Conservation (phyloP, 2,888 invertebrate genomes). For the Acleris holmiana region DNA sequence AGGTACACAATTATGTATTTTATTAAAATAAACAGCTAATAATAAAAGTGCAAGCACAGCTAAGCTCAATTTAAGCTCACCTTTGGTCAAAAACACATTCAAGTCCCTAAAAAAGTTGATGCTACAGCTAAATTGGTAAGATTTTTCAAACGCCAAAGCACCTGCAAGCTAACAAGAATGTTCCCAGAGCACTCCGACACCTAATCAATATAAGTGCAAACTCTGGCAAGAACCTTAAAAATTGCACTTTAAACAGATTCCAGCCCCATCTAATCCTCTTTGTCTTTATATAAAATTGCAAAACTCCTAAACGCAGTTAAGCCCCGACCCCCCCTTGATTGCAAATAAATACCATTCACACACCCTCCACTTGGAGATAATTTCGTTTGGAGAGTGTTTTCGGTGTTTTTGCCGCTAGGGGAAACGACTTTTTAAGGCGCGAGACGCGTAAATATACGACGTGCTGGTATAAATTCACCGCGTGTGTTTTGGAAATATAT, state of each 20-base stretch:
- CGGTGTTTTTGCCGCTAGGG: conserved; percentile 38
- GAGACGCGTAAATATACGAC: conserved; percentile 35
- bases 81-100: background rate
- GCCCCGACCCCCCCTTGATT: conserved; percentile 44
- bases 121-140: background rate
- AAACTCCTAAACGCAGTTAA: conserved; percentile 45
- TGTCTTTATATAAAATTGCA: conserved; percentile 44
- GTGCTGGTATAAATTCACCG: conserved; percentile 31
- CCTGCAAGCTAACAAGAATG: conserved; percentile 2
- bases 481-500: conserved; percentile 22
- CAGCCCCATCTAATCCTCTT: conserved; percentile 38
- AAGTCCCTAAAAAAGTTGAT: background rate
- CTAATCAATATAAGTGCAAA: conserved; percentile 31
- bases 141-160: background rate
- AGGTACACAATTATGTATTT: too few species aligned
- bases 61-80: too few species aligned
- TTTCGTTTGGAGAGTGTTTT: conserved; percentile 46
- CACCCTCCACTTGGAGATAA: conserved; percentile 45
- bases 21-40: too few species aligned
- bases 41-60: too few species aligned
- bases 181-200: background rate
- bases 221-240: conserved; percentile 12
- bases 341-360: conserved; percentile 49
- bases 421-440: conserved; percentile 36
- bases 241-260: conserved; percentile 51